Evolutionary conservation across 2,113 vertebrate species (phyloP).

Genomic region (Rafetus swinhoei): DNA sequence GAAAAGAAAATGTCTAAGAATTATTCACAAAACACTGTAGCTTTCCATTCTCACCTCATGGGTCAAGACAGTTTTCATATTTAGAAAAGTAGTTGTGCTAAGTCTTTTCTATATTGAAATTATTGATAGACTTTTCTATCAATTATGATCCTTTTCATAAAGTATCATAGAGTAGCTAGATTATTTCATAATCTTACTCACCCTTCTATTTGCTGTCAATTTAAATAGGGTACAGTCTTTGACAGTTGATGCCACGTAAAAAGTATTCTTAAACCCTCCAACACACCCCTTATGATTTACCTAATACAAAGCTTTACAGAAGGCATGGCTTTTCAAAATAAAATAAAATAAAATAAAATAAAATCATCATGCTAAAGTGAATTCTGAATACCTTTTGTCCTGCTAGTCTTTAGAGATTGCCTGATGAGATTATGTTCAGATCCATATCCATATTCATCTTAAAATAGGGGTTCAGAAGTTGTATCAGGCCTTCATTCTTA

Average conservation of each 20-base stretch:
- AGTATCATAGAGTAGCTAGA: rapidly evolving
- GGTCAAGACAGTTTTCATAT: neutral
- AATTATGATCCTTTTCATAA: neutral
- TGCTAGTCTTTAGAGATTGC: neutral
- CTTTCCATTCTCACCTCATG: neutral
- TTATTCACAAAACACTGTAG: neutral
- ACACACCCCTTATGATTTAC: neutral
- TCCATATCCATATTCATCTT: neutral
- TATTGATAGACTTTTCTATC: rapidly evolving
- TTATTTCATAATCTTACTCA: neutral
- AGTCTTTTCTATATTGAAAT: neutral
- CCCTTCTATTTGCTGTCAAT: neutral
- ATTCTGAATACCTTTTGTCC: neutral
- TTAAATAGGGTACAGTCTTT: neutral
- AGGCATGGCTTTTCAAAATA: neutral
- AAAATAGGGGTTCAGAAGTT: neutral
- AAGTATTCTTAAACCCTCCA: neutral
- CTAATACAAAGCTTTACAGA: neutral
- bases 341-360: too few species aligned
- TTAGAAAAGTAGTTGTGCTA: neutral
- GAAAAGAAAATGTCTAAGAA: neutral
- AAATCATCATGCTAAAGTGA: neutral
- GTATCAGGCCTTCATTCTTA: neutral
- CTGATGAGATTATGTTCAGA: neutral
- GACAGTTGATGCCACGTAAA: rapidly evolving